Evolutionary conservation across 2,113 vertebrate genomes (phyloP).

Genomic region (Clupea harengus): DNA sequence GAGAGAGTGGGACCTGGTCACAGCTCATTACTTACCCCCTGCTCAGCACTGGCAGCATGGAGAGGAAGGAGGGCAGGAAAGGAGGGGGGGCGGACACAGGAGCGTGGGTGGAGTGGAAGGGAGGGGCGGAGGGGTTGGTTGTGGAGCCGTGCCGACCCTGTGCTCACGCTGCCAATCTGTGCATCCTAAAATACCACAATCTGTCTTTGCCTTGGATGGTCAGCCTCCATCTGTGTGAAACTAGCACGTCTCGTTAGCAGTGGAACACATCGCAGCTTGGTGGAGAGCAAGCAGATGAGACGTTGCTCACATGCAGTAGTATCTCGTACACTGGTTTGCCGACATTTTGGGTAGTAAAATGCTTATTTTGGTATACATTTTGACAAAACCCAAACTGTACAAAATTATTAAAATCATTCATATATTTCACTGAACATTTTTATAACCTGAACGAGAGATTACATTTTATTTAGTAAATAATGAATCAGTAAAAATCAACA

Average conservation of each 20-base stretch:
- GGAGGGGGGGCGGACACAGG: background rate
- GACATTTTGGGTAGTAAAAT: background rate
- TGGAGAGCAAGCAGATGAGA: slow-evolving; percentile 31
- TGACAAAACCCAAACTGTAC: too few relatives aligned
- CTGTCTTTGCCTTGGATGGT: slow-evolving; percentile 3
- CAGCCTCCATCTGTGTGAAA: background rate
- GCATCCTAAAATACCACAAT: slow-evolving; percentile 14
- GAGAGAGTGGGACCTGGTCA: background rate
- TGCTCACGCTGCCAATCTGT: slow-evolving; percentile 2
- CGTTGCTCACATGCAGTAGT: background rate
- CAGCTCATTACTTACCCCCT: slow-evolving; percentile 13
- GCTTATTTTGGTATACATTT: background rate
- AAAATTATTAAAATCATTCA: too few relatives aligned
- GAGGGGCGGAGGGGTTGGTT: background rate
- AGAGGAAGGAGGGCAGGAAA: background rate
- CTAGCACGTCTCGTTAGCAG: background rate
- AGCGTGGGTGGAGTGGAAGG: background rate
- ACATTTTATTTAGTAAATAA: too few relatives aligned
- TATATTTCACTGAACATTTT: too few relatives aligned
- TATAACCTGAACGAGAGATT: too few relatives aligned
- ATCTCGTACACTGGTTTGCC: background rate
- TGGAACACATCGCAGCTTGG: background rate
- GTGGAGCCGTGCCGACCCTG: background rate
- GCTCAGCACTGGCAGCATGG: background rate
- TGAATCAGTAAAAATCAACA: background rate